These are phyloP conservation scores for Colostygia pectinataria DNA, from an alignment of 2,888 invertebrate species.

Conservation along the genomic window DNA sequence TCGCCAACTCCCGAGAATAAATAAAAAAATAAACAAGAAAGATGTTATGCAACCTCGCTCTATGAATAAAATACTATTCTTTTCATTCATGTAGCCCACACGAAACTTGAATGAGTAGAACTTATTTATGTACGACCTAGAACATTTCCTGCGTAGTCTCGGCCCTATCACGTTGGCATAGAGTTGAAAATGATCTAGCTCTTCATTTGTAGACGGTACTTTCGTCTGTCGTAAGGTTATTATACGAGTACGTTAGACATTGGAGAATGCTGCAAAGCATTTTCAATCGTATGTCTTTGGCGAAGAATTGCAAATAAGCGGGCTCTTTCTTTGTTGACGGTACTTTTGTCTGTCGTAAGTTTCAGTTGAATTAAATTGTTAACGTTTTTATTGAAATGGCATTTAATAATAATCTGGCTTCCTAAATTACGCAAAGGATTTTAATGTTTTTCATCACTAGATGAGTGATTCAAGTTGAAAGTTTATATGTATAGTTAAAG, in stretches of 20 bases:
- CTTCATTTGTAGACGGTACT: constrained; percentile 19
- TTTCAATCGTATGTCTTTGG: not conserved
- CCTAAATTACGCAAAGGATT: no score
- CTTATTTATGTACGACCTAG: constrained; percentile 28
- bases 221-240: constrained; percentile 11
- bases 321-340: constrained; percentile 14
- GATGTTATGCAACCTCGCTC: constrained; percentile 30
- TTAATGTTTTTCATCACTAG: no score
- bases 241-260: constrained; percentile 3
- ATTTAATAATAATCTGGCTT: no score
- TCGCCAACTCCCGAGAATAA: constrained; percentile 18
- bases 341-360: constrained; percentile 14
- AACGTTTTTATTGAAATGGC: no score
- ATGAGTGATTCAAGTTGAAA: no score
- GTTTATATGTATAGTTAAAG: no score
- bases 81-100: constrained; percentile 37
- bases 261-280: not conserved
- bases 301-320: not conserved
- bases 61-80: constrained; percentile 31
- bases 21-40: constrained; percentile 26
- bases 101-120: constrained; percentile 30
- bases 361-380: constrained; percentile 1
- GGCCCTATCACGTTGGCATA: constrained; percentile 10
- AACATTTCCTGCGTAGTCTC: not conserved
- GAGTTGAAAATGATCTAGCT: constrained; percentile 5